A percentile compares a stretch with the other conserved stretches of the same genome.
Conservation (phyloP, 2,888 invertebrate species). For the Tipula confusa region DNA sequence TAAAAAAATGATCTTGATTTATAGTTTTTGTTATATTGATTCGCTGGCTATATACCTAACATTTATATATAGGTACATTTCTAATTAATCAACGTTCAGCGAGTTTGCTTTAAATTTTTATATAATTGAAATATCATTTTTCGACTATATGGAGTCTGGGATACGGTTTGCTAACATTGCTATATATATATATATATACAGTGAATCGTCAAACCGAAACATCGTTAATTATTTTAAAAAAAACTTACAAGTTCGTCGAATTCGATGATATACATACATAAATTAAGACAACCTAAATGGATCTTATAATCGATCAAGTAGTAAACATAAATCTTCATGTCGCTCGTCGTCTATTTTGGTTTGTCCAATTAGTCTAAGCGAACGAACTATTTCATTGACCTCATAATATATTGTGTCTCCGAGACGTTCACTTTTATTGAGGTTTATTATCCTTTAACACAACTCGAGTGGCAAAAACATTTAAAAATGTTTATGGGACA, state of each 20-base stretch:
- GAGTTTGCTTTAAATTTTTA: neutral
- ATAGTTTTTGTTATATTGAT: neutral
- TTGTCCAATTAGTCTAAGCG: neutral
- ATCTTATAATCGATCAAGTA: neutral
- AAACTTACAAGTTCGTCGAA: neutral
- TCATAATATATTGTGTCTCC: neutral
- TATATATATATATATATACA: neutral
- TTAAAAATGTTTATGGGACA: neutral
- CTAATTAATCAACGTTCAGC: neutral
- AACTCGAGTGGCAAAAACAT: neutral
- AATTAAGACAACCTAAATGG: neutral
- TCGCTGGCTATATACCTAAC: neutral
- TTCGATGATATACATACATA: neutral
- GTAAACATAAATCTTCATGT: neutral
- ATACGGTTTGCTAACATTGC: neutral
- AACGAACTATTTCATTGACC: neutral
- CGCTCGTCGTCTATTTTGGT: neutral
- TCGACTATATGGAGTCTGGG: neutral
- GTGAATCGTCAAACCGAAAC: neutral
- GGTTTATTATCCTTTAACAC: neutral
- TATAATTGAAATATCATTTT: neutral
- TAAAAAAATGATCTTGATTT: slow-evolving; percentile 13
- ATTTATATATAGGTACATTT: neutral
- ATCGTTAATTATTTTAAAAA: neutral
- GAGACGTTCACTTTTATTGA: neutral